Evolutionary conservation across 2,888 invertebrate genomes (phyloP).

Genomic region (Caprella mutica): DNA sequence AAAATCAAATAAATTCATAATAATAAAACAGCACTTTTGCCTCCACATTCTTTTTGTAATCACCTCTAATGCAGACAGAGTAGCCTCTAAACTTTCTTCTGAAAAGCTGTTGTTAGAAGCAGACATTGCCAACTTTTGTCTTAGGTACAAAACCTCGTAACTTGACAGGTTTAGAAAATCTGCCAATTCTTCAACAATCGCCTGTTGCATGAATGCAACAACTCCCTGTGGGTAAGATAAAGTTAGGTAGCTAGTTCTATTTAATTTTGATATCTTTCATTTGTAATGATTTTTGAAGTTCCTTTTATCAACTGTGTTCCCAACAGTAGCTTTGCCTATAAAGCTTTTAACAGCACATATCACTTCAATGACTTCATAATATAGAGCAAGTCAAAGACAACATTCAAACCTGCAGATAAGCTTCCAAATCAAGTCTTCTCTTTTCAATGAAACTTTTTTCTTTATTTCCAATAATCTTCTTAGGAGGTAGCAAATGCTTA

Average conservation of each 20-base stretch:
- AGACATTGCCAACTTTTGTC: constrained; percentile 67
- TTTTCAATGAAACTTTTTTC: constrained; percentile 76
- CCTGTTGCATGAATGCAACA: constrained; percentile 38
- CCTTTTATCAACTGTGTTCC: no score
- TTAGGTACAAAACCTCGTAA: constrained; percentile 77
- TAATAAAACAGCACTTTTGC: no score
- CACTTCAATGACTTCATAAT: background rate
- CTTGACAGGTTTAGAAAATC: constrained; percentile 76
- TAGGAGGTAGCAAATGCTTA: constrained; percentile 78
- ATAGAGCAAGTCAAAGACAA: background rate
- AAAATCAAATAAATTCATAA: no score
- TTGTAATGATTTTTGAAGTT: no score
- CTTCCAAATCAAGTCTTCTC: constrained; percentile 63
- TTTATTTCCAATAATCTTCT: constrained; percentile 82
- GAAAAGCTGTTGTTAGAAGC: no score
- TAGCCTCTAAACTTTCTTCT: no score
- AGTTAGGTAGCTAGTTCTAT: background rate
- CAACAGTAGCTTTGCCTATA: background rate
- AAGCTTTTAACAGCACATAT: background rate
- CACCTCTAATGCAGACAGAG: no score
- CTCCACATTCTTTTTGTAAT: no score
- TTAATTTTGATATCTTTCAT: background rate
- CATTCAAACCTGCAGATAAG: constrained; percentile 51
- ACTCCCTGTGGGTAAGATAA: constrained; percentile 17
- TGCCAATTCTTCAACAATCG: constrained; percentile 68